Conservation (phyloP, 1,140 invertebrate genomes). For the Magallana angulata region DNA sequence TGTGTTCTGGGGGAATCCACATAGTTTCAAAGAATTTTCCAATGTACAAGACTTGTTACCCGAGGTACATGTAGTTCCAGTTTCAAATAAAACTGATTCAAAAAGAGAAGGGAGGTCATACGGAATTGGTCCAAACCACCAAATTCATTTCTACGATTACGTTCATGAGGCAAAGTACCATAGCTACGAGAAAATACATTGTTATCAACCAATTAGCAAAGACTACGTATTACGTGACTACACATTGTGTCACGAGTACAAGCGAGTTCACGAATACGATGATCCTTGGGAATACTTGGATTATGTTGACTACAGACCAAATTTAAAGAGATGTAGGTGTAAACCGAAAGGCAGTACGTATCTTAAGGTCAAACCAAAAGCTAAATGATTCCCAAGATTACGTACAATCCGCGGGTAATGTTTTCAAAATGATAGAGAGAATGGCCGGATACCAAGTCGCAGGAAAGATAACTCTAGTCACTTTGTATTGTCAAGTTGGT, state of each 20-base stretch:
- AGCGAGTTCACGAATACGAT: neutral
- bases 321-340: neutral
- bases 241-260: neutral
- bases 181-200: slow-evolving; percentile 18
- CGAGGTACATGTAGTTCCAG: no score
- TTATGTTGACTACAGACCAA: neutral
- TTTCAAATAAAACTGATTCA: no score
- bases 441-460: neutral
- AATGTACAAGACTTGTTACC: no score
- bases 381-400: no score
- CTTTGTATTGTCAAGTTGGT: neutral
- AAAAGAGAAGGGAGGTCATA: neutral
- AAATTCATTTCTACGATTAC: neutral
- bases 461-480: neutral
- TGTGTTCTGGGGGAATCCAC: no score
- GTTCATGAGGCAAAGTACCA: slow-evolving; percentile 3
- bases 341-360: neutral
- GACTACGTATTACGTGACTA: slow-evolving; percentile 1
- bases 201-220: slow-evolving; percentile 8
- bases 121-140: slow-evolving; percentile 15
- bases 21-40: no score
- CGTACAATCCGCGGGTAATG: neutral
- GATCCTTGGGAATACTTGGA: slow-evolving; percentile 16
- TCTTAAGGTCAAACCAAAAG: neutral
- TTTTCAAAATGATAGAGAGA: neutral